Base-by-base conservation (phyloP, 1,140 invertebrate species). In the Odontomachus brunneus region DNA sequence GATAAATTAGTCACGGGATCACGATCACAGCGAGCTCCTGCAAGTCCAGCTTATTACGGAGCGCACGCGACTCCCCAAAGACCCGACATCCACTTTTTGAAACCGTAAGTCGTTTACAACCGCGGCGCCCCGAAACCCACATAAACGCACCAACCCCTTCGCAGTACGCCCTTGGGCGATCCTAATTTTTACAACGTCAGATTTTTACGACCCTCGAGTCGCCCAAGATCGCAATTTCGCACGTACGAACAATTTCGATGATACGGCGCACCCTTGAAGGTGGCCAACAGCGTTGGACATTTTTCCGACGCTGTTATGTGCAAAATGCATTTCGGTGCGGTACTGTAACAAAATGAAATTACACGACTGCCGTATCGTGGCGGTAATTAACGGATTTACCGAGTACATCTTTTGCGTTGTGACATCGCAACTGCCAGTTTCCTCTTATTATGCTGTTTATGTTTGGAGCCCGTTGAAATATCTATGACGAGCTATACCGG, bases 141-240 rank as follows among this genome's bases (percentile, higher is more conserved):
- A 83, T 84, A 84, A 84, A 84, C 83, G 73, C 51, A 33, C 59
- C 19, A 48, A 49, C 49, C 15, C 57, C 29, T 60, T 62, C 24
- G 24, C 66, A 80, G 7, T 51, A 57, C 48, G 22, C 66, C 78
- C 83, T 49, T 26, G 78, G 66, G 83, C 83, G 63, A 84, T 83
- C 78, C 57, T 84, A 84, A 83, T 84, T 84, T 83, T 84, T 84
- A 83, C 65, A 72, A 59, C n/a, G 83, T 83, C 83, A 84, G 83
- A 84, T 84, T 84, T 84, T 84, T 84, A 84, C 66, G 83, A 83
- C 33, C 24, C 12, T 12, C 26, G 65, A 12, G 75, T 81, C 51
- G 11, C 19, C 59, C 57, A 62, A 59, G 71, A 82, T 38, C 57
- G 57, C 65, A 69, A 12, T 80, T 80, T 69, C 15, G 49, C 19